Evolutionary conservation across 2,113 vertebrate species (phyloP).

Genomic region (Stomatorhinus ivindoensis): DNA sequence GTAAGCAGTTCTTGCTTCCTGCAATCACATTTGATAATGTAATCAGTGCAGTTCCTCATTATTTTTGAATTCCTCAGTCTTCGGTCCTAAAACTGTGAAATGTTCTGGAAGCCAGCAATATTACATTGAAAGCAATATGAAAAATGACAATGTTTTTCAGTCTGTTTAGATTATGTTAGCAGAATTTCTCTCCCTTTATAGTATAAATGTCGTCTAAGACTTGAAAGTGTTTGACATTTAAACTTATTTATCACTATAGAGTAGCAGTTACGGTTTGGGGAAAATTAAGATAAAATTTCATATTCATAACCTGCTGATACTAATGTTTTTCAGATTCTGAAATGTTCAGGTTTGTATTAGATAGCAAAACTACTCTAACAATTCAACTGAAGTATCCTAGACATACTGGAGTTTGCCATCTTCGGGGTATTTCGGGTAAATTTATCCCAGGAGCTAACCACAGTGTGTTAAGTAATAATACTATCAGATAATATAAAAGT

Average conservation of each 20-base stretch:
- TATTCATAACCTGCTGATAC: neutral
- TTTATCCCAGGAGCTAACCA: neutral
- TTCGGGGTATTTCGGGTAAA: neutral
- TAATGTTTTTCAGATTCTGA: neutral
- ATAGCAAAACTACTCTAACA: neutral
- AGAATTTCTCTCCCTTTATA: neutral
- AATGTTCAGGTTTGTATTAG: neutral
- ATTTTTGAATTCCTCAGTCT: neutral
- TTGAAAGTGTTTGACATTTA: neutral
- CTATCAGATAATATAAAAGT: neutral
- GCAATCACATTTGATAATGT: neutral
- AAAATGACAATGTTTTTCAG: neutral
- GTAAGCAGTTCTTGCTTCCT: neutral
- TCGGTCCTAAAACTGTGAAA: neutral
- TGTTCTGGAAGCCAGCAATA: neutral
- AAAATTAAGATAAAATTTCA: too few species aligned
- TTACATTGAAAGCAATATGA: neutral
- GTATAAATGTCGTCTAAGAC: neutral
- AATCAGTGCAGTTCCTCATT: neutral
- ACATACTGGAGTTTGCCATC: neutral
- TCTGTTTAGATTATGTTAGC: neutral
- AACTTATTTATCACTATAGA: neutral
- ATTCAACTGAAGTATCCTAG: neutral
- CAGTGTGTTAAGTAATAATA: neutral
- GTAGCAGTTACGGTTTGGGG: neutral